Percentiles rank a stretch among this genome's conserved stretches.
Evolutionary conservation across 2,888 invertebrate genomes (phyloP).

Genomic region (Eugnorisma glareosa): DNA sequence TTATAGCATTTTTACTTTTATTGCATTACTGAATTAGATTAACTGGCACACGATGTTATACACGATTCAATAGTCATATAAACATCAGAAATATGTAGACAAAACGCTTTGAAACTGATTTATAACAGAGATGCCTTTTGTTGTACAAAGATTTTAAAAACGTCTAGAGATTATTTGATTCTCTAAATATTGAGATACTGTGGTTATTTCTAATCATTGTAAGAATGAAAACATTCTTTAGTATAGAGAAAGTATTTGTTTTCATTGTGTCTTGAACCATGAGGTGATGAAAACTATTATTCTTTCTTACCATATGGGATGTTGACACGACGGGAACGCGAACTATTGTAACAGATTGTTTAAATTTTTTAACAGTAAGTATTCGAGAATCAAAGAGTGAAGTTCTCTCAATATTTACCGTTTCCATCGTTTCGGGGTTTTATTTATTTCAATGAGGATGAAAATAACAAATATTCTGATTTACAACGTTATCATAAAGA

Average conservation of each 20-base stretch:
- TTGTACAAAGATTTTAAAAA: constrained; percentile 19
- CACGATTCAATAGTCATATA: constrained; percentile 49
- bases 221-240: not conserved
- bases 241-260: constrained; percentile 40
- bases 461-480: not conserved
- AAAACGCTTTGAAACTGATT: constrained; percentile 46
- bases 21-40: constrained; percentile 79
- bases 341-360: constrained; percentile 16
- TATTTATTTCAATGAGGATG: not conserved
- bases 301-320: constrained; percentile 14
- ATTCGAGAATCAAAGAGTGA: constrained; percentile 14
- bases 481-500: not conserved
- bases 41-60: constrained; percentile 63
- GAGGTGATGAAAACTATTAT: constrained; percentile 16
- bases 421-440: not conserved
- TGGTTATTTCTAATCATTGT: not conserved
- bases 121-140: constrained; percentile 47
- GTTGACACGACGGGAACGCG: not conserved
- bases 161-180: constrained; percentile 31
- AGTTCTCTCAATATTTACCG: not conserved
- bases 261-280: constrained; percentile 17
- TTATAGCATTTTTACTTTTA: constrained; percentile 82
- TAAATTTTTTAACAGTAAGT: constrained; percentile 30
- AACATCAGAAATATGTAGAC: constrained; percentile 41
- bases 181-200: constrained; percentile 10